phyloP scores from a whole-genome alignment of 2,113 vertebrate species.

The Alces alces region DNA sequence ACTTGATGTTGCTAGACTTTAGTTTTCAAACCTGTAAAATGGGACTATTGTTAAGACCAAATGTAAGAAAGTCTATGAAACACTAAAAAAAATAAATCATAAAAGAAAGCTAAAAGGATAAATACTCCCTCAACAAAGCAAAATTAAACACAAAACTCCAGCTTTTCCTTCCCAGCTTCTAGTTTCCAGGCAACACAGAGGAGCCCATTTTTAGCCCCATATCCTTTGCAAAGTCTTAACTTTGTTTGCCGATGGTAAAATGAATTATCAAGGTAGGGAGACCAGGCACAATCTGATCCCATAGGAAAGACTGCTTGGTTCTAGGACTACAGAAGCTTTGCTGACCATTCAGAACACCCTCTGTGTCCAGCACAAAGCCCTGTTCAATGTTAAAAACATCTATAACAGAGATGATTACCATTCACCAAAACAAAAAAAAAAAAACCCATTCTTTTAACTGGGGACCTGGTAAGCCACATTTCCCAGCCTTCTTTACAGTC shows the following conservation, averaged over 20 bases:
- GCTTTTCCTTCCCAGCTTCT: neutral
- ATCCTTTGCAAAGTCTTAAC: neutral
- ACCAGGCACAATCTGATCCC: neutral
- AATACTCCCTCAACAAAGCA: neutral
- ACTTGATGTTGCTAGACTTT: neutral
- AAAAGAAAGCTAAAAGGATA: neutral
- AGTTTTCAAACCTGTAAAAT: neutral
- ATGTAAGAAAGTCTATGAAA: neutral
- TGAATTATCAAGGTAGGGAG: neutral
- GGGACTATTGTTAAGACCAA: neutral
- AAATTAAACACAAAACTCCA: neutral
- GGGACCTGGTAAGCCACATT: fast-evolving
- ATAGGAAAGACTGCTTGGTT: neutral
- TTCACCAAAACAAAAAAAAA: neutral
- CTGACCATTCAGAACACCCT: neutral
- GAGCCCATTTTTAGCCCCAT: neutral
- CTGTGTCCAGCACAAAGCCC: neutral
- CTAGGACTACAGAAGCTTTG: neutral
- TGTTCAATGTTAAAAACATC: neutral
- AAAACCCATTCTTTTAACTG: neutral
- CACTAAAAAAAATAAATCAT: neutral
- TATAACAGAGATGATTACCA: neutral
- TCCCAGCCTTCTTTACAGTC: neutral
- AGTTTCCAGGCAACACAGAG: neutral
- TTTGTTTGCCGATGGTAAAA: neutral